These are phyloP conservation scores for Melanophora roralis DNA, from an alignment of 2,888 invertebrate genomes.

Conservation along the genomic window DNA sequence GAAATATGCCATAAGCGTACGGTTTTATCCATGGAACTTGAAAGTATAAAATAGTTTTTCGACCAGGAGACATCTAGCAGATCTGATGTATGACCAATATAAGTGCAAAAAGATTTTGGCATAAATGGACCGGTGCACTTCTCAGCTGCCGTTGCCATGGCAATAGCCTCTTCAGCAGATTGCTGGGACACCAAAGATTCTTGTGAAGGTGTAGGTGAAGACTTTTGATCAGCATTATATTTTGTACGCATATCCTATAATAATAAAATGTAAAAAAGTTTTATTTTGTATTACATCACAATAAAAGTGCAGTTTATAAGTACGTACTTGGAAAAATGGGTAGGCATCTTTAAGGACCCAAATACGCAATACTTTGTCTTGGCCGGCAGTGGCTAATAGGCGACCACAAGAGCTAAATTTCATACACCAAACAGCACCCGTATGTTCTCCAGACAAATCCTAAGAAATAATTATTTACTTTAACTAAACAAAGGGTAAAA, in stretches of 20 bases:
- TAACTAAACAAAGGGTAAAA: not conserved
- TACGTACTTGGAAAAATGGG: constrained; percentile 89
- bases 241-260: constrained; percentile 94
- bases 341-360: constrained; percentile 96
- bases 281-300: no score
- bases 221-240: constrained; percentile 91
- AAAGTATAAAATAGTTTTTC: constrained; percentile 98
- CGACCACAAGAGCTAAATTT: constrained; percentile 98
- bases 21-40: constrained; percentile 99
- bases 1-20: constrained; percentile 99
- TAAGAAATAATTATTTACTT: constrained; percentile 63
- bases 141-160: constrained; percentile 79
- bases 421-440: constrained; percentile 99
- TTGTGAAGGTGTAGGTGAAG: constrained; percentile 94
- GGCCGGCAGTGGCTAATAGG: constrained; percentile 96
- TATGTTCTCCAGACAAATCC: constrained; percentile 89
- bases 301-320: no score
- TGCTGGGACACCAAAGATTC: constrained; percentile 91
- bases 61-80: constrained; percentile 98
- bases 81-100: constrained; percentile 97
- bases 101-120: constrained; percentile 93
- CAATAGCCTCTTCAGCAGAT: constrained; percentile 81
- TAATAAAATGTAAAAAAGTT: not conserved
- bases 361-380: constrained; percentile 94
- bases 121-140: constrained; percentile 86